Percentiles rank a stretch among this genome's conserved stretches.
Conservation (phyloP, 1,140 invertebrate genomes). For the Atta texana region DNA sequence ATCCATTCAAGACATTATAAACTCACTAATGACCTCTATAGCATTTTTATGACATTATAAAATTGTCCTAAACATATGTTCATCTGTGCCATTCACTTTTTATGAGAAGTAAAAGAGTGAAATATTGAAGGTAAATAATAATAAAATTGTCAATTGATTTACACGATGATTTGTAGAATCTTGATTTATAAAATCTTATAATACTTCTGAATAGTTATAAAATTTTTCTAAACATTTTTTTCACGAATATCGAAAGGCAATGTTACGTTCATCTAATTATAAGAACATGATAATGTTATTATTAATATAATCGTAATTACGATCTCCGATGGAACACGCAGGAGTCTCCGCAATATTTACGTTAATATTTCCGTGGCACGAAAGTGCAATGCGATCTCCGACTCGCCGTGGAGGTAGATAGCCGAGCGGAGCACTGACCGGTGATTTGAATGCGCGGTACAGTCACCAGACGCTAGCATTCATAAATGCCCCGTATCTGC, state of each 20-base stretch:
- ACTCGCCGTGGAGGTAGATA: constrained; percentile 48
- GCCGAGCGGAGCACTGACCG: constrained; percentile 64
- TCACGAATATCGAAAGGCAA: not conserved
- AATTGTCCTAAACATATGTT: constrained; percentile 5
- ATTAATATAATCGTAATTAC: constrained; percentile 9
- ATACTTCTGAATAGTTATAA: not conserved
- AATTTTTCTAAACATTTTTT: not conserved
- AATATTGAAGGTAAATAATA: constrained; percentile 12
- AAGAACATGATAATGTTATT: not conserved
- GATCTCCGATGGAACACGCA: constrained; percentile 7
- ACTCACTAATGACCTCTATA: not conserved
- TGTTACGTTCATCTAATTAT: not conserved
- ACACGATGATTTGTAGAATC: not conserved
- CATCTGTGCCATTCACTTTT: constrained; percentile 31
- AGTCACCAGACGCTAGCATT: constrained; percentile 51
- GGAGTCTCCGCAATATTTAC: constrained; percentile 39
- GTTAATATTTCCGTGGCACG: constrained; percentile 47
- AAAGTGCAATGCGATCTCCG: constrained; percentile 23
- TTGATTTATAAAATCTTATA: not conserved
- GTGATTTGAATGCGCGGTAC: constrained; percentile 79
- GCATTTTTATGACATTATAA: constrained; percentile 21
- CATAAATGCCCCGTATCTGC: constrained; percentile 38
- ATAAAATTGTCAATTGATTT: constrained; percentile 12
- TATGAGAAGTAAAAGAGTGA: not conserved
- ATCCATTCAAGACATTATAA: not conserved